Evolutionary conservation across 2,113 vertebrate species (phyloP).

Genomic region (Entomyzon cyanotis): DNA sequence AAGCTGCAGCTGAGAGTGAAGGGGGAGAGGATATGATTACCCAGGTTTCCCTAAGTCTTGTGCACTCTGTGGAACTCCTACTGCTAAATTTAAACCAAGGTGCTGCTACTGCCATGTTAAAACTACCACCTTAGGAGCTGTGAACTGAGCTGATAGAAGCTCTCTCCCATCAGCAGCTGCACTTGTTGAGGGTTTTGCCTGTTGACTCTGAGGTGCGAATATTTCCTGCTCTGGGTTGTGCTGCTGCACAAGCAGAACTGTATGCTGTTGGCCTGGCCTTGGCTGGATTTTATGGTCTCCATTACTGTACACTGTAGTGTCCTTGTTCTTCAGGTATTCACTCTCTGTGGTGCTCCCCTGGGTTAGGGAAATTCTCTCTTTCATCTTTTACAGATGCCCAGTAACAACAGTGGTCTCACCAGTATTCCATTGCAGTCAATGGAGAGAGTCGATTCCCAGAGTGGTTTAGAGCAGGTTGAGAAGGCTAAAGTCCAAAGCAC

Average conservation of each 20-base stretch:
- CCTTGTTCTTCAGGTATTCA: background rate
- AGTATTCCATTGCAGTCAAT: background rate
- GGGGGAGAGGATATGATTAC: background rate
- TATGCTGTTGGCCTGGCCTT: background rate
- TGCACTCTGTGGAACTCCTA: background rate
- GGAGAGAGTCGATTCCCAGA: background rate
- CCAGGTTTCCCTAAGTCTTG: background rate
- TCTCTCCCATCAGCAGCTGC: background rate
- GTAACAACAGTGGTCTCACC: background rate
- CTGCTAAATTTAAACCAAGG: background rate
- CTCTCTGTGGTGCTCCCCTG: background rate
- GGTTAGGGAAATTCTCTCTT: background rate
- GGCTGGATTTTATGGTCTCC: background rate
- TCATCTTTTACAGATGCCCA: accelerated
- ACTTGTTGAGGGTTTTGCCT: background rate
- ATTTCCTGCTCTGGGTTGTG: background rate
- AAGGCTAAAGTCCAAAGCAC: background rate
- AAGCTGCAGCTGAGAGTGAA: background rate
- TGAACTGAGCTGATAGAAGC: background rate
- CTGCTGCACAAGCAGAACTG: accelerated
- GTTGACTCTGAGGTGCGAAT: accelerated
- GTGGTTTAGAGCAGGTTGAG: background rate
- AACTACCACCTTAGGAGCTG: background rate
- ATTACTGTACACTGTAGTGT: background rate
- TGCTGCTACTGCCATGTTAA: background rate